Evolutionary conservation across 2,888 invertebrate species (phyloP).

Genomic region (Mactromeris polynyma): DNA sequence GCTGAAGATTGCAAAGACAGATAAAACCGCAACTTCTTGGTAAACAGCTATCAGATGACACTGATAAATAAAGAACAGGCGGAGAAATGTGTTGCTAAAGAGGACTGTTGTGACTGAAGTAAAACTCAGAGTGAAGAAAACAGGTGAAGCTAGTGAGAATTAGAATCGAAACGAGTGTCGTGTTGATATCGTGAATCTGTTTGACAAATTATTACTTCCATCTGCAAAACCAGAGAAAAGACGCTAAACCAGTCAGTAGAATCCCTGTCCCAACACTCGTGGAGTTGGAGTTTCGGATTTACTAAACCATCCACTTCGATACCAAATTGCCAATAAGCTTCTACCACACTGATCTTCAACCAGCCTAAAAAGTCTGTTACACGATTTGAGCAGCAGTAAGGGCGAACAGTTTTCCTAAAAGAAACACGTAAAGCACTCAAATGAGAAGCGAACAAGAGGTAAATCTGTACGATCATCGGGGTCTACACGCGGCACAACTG

Average conservation of each 20-base stretch:
- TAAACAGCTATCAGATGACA: not conserved
- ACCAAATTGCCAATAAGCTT: conserved; percentile 28
- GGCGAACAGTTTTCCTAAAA: conserved; percentile 63
- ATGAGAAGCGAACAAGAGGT: conserved; percentile 25
- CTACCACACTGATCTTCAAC: conserved; percentile 41
- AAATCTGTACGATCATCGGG: conserved; percentile 24
- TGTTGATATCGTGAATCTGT: conserved; percentile 81
- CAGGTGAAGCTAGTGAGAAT: conserved; percentile 49
- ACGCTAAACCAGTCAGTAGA: conserved; percentile 52
- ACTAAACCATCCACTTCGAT: conserved; percentile 36
- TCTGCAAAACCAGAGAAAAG: conserved; percentile 56
- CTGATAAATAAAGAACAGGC: not conserved
- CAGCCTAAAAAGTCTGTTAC: conserved; percentile 25
- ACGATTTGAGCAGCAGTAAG: conserved; percentile 16
- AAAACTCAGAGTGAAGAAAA: conserved; percentile 34
- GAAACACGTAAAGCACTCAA: conserved; percentile 19
- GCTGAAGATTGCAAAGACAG: conserved; percentile 54
- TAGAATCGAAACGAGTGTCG: conserved; percentile 70
- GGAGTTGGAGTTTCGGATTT: conserved; percentile 68
- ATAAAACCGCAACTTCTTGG: not conserved
- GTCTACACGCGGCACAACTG: not conserved
- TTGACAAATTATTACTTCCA: conserved; percentile 82
- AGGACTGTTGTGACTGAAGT: conserved; percentile 41
- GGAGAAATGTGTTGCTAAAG: conserved; percentile 6
- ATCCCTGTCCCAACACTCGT: conserved; percentile 62